A percentile compares a stretch with the other conserved stretches of the same genome.
Evolutionary conservation across 2,113 vertebrate species (phyloP).

Genomic region (Lynx canadensis): DNA sequence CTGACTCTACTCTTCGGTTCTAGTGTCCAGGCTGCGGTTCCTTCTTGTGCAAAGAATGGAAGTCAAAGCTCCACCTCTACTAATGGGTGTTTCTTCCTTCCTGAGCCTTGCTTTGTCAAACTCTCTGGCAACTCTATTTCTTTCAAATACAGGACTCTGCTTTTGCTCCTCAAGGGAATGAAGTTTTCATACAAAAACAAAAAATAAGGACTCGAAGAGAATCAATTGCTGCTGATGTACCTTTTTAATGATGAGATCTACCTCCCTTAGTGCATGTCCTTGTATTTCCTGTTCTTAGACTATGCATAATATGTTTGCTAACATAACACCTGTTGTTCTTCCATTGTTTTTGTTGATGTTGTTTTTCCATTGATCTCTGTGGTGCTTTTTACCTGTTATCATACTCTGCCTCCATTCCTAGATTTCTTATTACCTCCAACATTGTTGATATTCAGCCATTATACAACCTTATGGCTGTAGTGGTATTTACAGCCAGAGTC

Average conservation of each 20-base stretch:
- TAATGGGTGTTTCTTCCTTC: not conserved
- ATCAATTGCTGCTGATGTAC: not conserved
- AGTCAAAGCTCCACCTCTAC: not conserved
- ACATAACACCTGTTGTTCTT: not conserved
- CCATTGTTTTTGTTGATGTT: not conserved
- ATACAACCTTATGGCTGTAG: not conserved
- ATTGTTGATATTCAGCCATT: not conserved
- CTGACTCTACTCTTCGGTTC: not conserved
- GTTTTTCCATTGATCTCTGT: not conserved
- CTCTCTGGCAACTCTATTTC: not conserved
- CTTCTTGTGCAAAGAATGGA: not conserved
- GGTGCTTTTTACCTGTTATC: not conserved
- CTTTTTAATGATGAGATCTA: not conserved
- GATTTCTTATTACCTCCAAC: not conserved
- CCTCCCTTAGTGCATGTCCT: not conserved
- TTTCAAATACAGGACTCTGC: not conserved
- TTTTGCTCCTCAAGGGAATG: constrained; percentile 8
- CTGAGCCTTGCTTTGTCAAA: not conserved
- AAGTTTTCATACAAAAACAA: not conserved
- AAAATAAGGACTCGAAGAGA: not conserved
- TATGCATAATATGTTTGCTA: not conserved
- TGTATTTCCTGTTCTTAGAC: not conserved
- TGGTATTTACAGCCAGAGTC: not conserved
- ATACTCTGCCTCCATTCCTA: not conserved
- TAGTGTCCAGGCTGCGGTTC: not conserved